These are phyloP conservation scores for Illadopsis cleaveri DNA, from an alignment of 2,113 vertebrate species.

Conservation along the genomic window DNA sequence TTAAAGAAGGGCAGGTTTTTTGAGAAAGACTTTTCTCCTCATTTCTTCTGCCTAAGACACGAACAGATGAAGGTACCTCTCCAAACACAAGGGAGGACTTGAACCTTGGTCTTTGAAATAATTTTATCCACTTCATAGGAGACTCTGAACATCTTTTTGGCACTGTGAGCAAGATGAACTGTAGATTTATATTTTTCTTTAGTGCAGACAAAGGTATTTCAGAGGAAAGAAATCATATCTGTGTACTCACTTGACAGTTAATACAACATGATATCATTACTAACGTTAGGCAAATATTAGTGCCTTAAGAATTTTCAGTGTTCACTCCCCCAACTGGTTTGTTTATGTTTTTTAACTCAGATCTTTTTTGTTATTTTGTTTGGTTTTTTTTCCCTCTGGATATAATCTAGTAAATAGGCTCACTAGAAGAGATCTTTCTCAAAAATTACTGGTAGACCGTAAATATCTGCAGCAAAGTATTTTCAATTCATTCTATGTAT, in stretches of 20 bases:
- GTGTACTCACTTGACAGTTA: background rate
- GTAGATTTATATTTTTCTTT: background rate
- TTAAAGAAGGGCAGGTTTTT: background rate
- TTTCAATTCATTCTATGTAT: background rate
- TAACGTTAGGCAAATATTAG: background rate
- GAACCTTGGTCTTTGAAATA: background rate
- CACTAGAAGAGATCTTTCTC: background rate
- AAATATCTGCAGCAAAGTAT: background rate
- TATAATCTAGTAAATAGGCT: background rate
- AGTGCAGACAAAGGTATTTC: background rate
- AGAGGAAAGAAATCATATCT: background rate
- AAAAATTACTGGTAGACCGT: background rate
- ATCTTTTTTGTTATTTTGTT: background rate
- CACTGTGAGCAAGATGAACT: background rate
- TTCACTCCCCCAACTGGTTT: rapidly evolving
- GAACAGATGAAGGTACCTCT: background rate
- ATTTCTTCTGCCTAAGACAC: background rate
- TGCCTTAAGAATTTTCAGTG: background rate
- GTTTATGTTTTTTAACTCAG: background rate
- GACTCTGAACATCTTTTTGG: background rate
- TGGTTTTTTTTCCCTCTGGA: background rate
- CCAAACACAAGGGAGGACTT: background rate
- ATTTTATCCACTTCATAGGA: background rate
- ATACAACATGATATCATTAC: background rate
- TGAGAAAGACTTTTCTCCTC: background rate